Percentiles rank a stretch among this genome's conserved stretches.
Conservation (phyloP, 2,888 invertebrate species). For the Lamproptera curius region DNA sequence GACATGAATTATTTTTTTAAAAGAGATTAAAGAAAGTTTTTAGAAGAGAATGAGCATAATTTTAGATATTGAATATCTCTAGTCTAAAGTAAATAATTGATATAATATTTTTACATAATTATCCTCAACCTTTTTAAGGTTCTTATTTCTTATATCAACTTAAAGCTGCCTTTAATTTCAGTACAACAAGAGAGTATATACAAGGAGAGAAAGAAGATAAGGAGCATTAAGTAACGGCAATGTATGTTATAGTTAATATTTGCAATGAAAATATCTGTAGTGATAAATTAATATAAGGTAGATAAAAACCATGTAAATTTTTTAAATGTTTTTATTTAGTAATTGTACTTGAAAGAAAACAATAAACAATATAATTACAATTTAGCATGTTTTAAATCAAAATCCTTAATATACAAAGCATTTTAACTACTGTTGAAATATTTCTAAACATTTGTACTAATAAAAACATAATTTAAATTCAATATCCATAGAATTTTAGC, state of each 20-base stretch:
- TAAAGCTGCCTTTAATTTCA: conserved; percentile 75
- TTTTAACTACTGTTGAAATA: conserved; percentile 31
- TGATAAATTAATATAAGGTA: conserved; percentile 16
- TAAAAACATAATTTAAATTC: conserved; percentile 1
- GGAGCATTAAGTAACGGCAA: conserved; percentile 78
- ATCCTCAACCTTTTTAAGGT: too few species aligned
- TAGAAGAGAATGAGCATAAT: too few species aligned
- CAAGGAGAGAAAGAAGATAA: conserved; percentile 85
- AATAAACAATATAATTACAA: conserved; percentile 66
- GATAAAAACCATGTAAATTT: conserved; percentile 40
- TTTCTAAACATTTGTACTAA: background rate
- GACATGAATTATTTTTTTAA: too few species aligned
- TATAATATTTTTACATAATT: too few species aligned
- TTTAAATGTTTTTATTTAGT: conserved; percentile 60
- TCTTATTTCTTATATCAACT: too few species aligned
- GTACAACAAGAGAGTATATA: conserved; percentile 79
- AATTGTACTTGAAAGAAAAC: conserved; percentile 61
- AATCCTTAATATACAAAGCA: conserved; percentile 41
- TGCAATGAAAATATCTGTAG: background rate
- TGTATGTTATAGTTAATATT: background rate
- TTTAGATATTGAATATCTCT: too few species aligned
- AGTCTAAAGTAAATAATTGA: too few species aligned
- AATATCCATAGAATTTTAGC: too few species aligned
- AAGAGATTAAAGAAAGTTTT: too few species aligned
- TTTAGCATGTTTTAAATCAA: conserved; percentile 45